Percentiles rank a stretch among this genome's conserved stretches.
Conservation (phyloP, 1,140 invertebrate genomes). For the Sogatella furcifera region DNA sequence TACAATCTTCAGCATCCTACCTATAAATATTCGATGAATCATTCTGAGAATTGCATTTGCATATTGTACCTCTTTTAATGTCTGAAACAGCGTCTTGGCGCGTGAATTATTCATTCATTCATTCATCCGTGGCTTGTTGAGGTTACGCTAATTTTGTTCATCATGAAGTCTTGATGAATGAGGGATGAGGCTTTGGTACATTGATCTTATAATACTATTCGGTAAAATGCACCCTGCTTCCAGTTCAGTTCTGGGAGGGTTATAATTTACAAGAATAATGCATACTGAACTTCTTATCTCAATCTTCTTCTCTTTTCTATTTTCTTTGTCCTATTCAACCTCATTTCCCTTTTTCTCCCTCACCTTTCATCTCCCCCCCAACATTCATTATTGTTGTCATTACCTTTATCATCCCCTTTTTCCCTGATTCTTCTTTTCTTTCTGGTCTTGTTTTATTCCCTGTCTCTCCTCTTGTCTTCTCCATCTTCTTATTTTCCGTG, state of each 20-base stretch:
- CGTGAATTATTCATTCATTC: neutral
- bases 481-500: neutral
- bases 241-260: neutral
- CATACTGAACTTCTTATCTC: neutral
- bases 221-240: too few species aligned
- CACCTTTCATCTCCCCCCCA: too few species aligned
- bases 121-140: neutral
- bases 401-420: too few species aligned
- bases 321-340: neutral
- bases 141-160: neutral
- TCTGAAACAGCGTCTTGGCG: too few species aligned
- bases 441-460: too few species aligned
- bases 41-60: constrained; percentile 33
- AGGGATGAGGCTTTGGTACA: too few species aligned
- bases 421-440: too few species aligned
- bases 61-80: constrained; percentile 16
- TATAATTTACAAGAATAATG: neutral
- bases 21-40: neutral
- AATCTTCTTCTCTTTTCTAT: neutral
- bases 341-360: too few species aligned
- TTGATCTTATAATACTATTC: too few species aligned
- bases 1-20: neutral
- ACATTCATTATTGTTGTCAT: too few species aligned
- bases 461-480: neutral
- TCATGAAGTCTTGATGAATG: too few species aligned